Conservation (phyloP, 2,113 vertebrate genomes). For the Baryphthengus martii region DNA sequence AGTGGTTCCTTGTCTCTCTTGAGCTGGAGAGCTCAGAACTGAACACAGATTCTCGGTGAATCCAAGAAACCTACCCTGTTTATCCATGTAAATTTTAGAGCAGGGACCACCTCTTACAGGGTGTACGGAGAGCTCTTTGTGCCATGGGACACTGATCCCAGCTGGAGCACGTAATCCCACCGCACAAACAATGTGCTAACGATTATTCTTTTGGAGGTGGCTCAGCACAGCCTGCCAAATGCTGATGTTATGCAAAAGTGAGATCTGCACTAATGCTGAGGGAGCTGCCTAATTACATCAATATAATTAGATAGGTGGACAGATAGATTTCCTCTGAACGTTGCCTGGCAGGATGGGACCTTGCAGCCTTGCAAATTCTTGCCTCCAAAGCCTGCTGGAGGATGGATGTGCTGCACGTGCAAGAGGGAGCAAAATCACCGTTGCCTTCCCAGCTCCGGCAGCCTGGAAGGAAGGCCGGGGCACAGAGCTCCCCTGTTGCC, state of each 20-base stretch:
- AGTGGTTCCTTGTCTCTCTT: too few relatives aligned
- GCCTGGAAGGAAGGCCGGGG: not conserved
- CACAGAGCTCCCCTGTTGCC: not conserved
- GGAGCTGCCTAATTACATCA: constrained; percentile 2
- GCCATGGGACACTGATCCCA: not conserved
- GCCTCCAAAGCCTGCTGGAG: not conserved
- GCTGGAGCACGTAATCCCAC: not conserved
- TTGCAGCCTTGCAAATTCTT: not conserved
- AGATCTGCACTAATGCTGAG: not conserved
- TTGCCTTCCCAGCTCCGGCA: not conserved
- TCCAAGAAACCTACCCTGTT: not conserved
- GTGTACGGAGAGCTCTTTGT: not conserved
- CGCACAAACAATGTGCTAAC: too few relatives aligned
- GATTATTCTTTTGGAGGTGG: not conserved
- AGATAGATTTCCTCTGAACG: not conserved
- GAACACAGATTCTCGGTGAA: not conserved
- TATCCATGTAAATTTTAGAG: not conserved
- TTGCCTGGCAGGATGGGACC: not conserved
- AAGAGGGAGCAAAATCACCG: not conserved
- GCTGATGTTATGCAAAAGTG: not conserved
- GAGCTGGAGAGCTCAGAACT: too few relatives aligned
- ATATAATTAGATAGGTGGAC: not conserved
- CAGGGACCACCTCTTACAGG: too few relatives aligned
- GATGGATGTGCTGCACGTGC: not conserved
- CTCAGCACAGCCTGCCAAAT: not conserved